Evolutionary conservation across 2,888 invertebrate species (phyloP).

Genomic region (Ophion ventricosus): DNA sequence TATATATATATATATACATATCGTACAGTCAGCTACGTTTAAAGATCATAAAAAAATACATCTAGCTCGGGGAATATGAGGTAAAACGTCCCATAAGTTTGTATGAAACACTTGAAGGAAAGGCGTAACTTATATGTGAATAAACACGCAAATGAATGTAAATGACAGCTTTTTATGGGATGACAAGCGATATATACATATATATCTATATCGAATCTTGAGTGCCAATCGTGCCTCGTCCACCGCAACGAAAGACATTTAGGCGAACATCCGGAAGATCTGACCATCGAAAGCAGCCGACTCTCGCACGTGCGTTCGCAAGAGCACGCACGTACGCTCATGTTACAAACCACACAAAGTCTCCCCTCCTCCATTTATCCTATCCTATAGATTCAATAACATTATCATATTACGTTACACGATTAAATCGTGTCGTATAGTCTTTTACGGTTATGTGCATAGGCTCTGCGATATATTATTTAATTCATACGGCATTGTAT

Average conservation of each 20-base stretch:
- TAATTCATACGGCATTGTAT: slow-evolving; percentile 21
- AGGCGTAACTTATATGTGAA: neutral
- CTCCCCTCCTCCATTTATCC: slow-evolving; percentile 1
- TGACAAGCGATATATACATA: neutral
- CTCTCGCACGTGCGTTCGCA: slow-evolving; percentile 52
- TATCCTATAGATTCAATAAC: slow-evolving; percentile 49
- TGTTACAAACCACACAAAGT: slow-evolving; percentile 52
- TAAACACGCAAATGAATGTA: neutral
- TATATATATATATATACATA: neutral
- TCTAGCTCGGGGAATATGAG: neutral
- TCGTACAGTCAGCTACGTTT: neutral
- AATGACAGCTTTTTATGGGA: slow-evolving; percentile 2
- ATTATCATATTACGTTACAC: slow-evolving; percentile 61
- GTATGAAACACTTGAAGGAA: neutral
- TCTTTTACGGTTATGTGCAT: slow-evolving; percentile 30
- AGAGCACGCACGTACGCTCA: slow-evolving; percentile 54
- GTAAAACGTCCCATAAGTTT: neutral
- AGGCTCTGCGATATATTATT: slow-evolving; percentile 20
- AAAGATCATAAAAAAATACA: neutral
- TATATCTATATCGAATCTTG: slow-evolving; percentile 12
- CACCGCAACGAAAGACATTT: slow-evolving; percentile 61
- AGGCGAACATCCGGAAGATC: slow-evolving; percentile 61
- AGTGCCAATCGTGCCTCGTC: slow-evolving; percentile 45
- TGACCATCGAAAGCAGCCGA: slow-evolving; percentile 31
- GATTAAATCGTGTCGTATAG: slow-evolving; percentile 50